Evolutionary conservation across 2,113 vertebrate genomes (phyloP), one percentile per base, ranked within the genome.

Genomic region (Eurystomus gularis): DNA sequence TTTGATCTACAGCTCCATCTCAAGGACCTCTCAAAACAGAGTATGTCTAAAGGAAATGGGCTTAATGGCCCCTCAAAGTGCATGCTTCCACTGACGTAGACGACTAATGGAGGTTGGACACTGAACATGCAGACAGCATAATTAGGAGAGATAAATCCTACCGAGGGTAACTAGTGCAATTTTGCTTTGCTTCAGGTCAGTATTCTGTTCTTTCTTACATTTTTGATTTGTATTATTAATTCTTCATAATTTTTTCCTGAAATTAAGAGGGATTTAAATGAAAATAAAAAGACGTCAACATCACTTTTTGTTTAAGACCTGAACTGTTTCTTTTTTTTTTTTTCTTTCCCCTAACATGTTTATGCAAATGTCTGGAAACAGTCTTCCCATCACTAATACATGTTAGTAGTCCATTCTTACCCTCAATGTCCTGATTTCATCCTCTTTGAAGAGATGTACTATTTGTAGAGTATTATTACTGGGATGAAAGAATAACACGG

Each of bases 381-480:
- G 11, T 66, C 26, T 21, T 66, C 8, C 35, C 5, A 28, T 52
- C 0, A 2, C 29, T 77, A 79, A 55, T 31, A 18, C 3, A 8
- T 0, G 0, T 13, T 61, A 73, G 11, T 49, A 86, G 55, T 17
- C 52, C 6, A 3, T 13, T 92, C 80, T 89, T 86, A 49, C 29
- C 42, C 28, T 68, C 48, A n/a, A 7, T 69, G 52, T 20, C 60
- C 24, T 88, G 76, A 65, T 88, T 90, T 83, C 69, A 64, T 71
- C 10, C 14, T 71, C 24, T 81, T 86, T 80, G 57, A 91, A 88
- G 58, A 91, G 39, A 49, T 76, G 31, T 52, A 29, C 57, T 92
- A 33, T 88, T 96, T 96, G 77, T 71, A 88, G 29, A 80, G 49
- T 44, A 64, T 86, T 85, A 88, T 81, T 88, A 61, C 14, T 12